A percentile compares a stretch with the other conserved stretches of the same genome.
phyloP scores from a whole-genome alignment of 64 coral and sea anemone genomes.

The Cladopsammia gracilis region DNA sequence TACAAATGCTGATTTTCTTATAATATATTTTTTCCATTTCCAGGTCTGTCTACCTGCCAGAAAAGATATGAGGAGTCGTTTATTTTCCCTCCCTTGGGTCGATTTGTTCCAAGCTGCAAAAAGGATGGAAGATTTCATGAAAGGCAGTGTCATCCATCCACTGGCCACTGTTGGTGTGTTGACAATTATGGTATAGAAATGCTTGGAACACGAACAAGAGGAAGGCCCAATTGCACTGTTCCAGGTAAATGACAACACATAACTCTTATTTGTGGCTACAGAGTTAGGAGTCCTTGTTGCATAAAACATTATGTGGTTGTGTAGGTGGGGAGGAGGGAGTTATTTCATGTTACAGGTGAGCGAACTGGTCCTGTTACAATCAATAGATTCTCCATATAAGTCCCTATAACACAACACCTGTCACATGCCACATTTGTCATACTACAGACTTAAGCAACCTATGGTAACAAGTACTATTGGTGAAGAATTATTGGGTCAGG shows the following conservation, averaged over 20 bases:
- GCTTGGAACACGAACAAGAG: conserved; percentile 51
- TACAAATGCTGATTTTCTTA: not conserved
- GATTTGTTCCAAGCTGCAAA: conserved; percentile 36
- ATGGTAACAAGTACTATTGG: no score
- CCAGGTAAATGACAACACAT: not conserved
- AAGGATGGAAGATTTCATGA: conserved; percentile 46
- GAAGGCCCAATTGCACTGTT: conserved; percentile 29
- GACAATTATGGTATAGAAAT: conserved; percentile 51
- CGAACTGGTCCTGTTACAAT: no score
- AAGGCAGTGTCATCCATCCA: conserved; percentile 50
- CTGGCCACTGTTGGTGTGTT: conserved; percentile 69
- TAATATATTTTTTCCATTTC: not conserved
- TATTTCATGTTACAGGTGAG: no score
- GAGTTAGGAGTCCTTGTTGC: no score
- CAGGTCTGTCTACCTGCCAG: conserved; percentile 36
- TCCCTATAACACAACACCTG: no score
- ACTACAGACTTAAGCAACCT: no score
- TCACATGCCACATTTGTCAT: no score
- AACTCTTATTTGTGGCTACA: not conserved
- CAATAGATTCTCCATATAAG: no score
- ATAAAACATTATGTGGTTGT: no score
- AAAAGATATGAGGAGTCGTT: conserved; percentile 34
- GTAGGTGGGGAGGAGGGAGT: no score
- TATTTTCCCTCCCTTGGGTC: conserved; percentile 25
- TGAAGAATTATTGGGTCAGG: no score